A percentile compares a stretch with the other conserved stretches of the same genome.
Conservation (phyloP, 2,113 vertebrate genomes). For the Anthoscopus minutus region DNA sequence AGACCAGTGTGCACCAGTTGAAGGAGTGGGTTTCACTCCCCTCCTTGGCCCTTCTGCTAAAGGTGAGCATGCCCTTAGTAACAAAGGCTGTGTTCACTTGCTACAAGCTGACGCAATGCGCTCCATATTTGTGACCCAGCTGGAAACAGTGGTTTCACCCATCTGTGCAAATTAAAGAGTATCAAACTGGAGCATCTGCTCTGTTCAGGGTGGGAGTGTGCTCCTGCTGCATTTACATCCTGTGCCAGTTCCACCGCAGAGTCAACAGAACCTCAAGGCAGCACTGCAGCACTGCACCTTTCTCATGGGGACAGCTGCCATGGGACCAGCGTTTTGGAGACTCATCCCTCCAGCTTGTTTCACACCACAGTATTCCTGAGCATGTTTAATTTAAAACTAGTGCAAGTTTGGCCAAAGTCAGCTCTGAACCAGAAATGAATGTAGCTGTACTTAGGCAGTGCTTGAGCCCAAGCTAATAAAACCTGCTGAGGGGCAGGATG, state of each 20-base stretch:
- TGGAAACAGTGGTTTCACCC: not conserved
- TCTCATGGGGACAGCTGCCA: not conserved
- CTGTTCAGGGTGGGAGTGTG: not conserved
- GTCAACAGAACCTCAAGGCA: not conserved
- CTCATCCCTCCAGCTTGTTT: not conserved
- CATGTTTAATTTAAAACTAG: not conserved
- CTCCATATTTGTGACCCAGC: not conserved
- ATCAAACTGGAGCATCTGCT: accelerated
- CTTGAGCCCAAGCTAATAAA: constrained; percentile 60
- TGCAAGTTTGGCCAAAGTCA: constrained; percentile 39
- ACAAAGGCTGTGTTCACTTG: not conserved
- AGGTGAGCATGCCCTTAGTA: not conserved
- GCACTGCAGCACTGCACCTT: not conserved
- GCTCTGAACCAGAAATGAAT: constrained; percentile 27
- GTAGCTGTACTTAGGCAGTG: constrained; percentile 22
- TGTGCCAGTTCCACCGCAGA: not conserved
- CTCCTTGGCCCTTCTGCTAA: not conserved
- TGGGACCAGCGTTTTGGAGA: not conserved
- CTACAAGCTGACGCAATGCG: not conserved
- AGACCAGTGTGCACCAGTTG: not conserved
- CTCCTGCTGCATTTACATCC: not conserved
- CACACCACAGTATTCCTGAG: not conserved
- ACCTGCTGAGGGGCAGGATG: constrained; percentile 60
- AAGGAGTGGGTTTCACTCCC: not conserved
- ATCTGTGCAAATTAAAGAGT: not conserved